phyloP scores from a whole-genome alignment of 2,113 vertebrate species.

The Rhinoderma darwinii region DNA sequence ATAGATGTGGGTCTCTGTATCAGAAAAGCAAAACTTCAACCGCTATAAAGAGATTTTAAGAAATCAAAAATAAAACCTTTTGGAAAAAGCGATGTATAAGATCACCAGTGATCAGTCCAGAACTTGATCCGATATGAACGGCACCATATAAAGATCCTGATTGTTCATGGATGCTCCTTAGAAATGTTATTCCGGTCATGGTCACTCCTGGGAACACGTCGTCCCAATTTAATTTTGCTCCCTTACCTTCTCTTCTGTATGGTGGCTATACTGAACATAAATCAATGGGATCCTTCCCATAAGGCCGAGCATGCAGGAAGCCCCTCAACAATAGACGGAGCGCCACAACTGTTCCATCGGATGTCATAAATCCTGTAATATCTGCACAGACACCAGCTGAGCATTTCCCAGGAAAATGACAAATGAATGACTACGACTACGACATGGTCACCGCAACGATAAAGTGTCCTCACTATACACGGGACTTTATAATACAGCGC shows the following conservation, averaged over 20 bases:
- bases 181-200: background rate
- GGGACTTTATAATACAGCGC: too few relatives aligned
- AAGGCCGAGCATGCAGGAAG: background rate
- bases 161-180: background rate
- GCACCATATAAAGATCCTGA: too few relatives aligned
- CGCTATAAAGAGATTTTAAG: too few relatives aligned
- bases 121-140: background rate
- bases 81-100: too few relatives aligned
- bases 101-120: background rate
- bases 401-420: background rate
- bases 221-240: slow-evolving; percentile 20
- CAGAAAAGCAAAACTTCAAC: too few relatives aligned
- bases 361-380: slow-evolving; percentile 15
- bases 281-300: slow-evolving; percentile 13
- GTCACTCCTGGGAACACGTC: background rate
- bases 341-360: background rate
- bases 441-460: background rate
- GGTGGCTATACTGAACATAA: background rate
- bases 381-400: background rate
- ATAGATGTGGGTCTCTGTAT: too few relatives aligned
- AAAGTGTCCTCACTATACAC: background rate
- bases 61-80: too few relatives aligned
- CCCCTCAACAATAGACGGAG: background rate
- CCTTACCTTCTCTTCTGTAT: background rate
- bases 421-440: background rate